Base-by-base conservation (phyloP, 2,113 vertebrate species). In the Hemichromis elongatus region DNA sequence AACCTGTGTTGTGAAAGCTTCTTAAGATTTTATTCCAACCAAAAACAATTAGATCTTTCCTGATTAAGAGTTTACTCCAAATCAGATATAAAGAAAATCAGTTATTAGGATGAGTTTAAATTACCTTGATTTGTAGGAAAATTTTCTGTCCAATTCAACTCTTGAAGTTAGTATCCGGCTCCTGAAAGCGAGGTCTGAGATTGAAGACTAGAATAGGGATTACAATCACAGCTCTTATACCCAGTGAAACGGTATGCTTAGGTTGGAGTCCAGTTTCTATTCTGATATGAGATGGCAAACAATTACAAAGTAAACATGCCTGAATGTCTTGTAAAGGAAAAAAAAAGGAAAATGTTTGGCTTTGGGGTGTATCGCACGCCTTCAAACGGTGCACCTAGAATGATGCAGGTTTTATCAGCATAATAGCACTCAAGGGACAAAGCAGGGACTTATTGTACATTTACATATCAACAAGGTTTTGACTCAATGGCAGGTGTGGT, bases 281-380 rank as follows among this genome's bases (percentile, higher is more conserved):
- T 45, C 13, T 37, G 85, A 83, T 86, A 81, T 19, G 21, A 45
- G 21, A 6, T 53, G 24, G 45, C 81, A 80, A 90, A 89, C 79
- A 85, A 28, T 85, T 63, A 79, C 70, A 47, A 70, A 83, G 73
- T 59, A 9, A 21, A 56, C 42, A 68, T 50, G 56, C 57, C 33
- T 61, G 80, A 88, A 87, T 80, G 77, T 47, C 37, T 28, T 61
- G 56, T 73, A 78, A 83, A 61, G 53, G 66, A 10, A 88, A 88
- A 10, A 88, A 88, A 90, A 57, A 57, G 9, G 54, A 6, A 84
- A 86, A 66, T 95, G 92, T 96, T 96, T 96, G 92, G 54, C 82
- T 94, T 95, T 84, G 40, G 86, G 95, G 95, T 24, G 91, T 94
- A 88, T 50, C 9, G 37, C 54, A 30, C 7, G 10, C 70, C 89